Evolutionary conservation across 2,113 vertebrate genomes (phyloP).

Genomic region (Irena cyanogastra): DNA sequence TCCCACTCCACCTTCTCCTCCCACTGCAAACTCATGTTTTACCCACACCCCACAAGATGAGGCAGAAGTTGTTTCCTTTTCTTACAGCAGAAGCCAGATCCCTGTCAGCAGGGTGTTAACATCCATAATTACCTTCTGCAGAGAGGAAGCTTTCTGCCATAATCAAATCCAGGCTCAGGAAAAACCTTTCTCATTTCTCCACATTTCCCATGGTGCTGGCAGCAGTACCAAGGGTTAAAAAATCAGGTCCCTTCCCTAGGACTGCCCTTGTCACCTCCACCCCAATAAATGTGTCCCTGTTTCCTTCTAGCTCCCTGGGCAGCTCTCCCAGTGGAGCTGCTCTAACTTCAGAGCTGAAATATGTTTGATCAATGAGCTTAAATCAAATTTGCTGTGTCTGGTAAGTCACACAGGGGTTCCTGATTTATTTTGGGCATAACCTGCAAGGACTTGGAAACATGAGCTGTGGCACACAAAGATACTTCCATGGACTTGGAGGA

Average conservation of each 20-base stretch:
- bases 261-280: neutral
- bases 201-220: neutral
- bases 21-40: neutral
- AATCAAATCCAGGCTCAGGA: neutral
- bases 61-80: neutral
- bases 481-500: accelerated
- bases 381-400: neutral
- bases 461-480: neutral
- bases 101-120: neutral
- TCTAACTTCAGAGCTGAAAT: neutral
- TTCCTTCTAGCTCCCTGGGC: neutral
- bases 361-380: neutral
- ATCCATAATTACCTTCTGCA: neutral
- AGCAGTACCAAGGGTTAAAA: neutral
- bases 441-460: neutral
- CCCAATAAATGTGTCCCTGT: neutral
- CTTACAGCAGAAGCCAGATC: neutral
- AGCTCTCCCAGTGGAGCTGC: neutral
- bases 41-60: neutral
- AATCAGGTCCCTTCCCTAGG: neutral
- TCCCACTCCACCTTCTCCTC: neutral
- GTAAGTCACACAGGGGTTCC: accelerated
- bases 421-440: neutral
- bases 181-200: neutral
- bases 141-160: neutral